A percentile compares a stretch with the other conserved stretches of the same genome.
These are phyloP conservation scores for Oligia fasciuncula DNA, from an alignment of 2,888 invertebrate species.

Conservation along the genomic window DNA sequence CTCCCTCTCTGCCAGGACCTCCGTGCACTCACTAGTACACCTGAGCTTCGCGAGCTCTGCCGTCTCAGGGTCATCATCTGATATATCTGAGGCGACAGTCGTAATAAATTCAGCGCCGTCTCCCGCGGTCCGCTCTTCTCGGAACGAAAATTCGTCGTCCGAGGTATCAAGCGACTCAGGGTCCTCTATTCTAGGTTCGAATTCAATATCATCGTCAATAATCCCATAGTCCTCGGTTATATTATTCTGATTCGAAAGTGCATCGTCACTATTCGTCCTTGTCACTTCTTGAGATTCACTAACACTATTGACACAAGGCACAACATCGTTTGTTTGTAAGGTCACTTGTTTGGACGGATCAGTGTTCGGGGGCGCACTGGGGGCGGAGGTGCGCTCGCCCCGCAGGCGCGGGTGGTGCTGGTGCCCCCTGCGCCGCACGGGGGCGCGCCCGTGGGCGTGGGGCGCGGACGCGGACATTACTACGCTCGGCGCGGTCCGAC, in stretches of 20 bases:
- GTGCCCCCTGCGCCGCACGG: conserved; percentile 92
- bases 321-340: conserved; percentile 88
- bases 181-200: conserved; percentile 79
- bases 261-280: conserved; percentile 90
- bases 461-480: conserved; percentile 91
- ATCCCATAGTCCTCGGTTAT: conserved; percentile 81
- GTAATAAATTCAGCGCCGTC: conserved; percentile 85
- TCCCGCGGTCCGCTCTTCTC: conserved; percentile 85
- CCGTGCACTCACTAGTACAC: conserved; percentile 97
- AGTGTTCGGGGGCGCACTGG: conserved; percentile 77
- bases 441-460: conserved; percentile 90
- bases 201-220: conserved; percentile 84
- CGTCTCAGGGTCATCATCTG: conserved; percentile 93
- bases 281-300: conserved; percentile 90
- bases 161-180: conserved; percentile 81
- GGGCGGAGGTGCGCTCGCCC: conserved; percentile 90
- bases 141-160: conserved; percentile 86
- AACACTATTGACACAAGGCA: conserved; percentile 90
- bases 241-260: conserved; percentile 88
- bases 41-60: conserved; percentile 95
- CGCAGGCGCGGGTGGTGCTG: conserved; percentile 93
- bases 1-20: conserved; percentile 96
- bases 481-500: conserved; percentile 84
- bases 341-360: conserved; percentile 88
- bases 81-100: conserved; percentile 78